Conservation (phyloP, 2,797 vertebrate species). For the Typhlichthys eigenmanni region DNA sequence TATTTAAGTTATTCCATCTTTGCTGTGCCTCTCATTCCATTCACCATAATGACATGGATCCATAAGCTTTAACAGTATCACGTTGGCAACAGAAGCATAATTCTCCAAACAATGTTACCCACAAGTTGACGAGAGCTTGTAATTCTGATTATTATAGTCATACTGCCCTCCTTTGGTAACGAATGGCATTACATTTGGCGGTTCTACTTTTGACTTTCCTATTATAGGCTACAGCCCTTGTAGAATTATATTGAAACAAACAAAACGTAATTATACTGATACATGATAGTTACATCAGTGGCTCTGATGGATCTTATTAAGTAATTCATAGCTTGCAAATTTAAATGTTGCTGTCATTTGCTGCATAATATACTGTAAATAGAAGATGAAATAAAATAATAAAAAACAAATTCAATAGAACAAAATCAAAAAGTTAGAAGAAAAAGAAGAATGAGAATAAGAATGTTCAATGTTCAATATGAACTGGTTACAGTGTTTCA, state of each 20-base stretch:
- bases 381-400: background rate
- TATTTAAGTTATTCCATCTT: background rate
- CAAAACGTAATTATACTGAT: background rate
- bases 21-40: background rate
- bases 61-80: constrained; percentile 18
- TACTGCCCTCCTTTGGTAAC: constrained; percentile 80
- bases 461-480: background rate
- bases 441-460: no score
- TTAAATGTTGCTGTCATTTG: background rate
- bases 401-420: background rate
- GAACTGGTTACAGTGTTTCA: background rate
- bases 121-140: constrained; percentile 43
- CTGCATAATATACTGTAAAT: background rate
- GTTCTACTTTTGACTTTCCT: constrained; percentile 3
- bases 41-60: constrained; percentile 8
- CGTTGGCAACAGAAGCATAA: constrained; percentile 38
- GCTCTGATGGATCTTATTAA: no score
- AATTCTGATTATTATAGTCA: constrained; percentile 67
- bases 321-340: background rate
- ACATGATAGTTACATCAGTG: background rate
- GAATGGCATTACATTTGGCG: constrained; percentile 52
- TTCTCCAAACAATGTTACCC: constrained; percentile 36
- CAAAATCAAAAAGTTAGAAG: background rate
- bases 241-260: constrained; percentile 10
- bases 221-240: constrained; percentile 25